phyloP scores from a whole-genome alignment of 2,888 invertebrate species.

The Vandiemenella viatica region DNA sequence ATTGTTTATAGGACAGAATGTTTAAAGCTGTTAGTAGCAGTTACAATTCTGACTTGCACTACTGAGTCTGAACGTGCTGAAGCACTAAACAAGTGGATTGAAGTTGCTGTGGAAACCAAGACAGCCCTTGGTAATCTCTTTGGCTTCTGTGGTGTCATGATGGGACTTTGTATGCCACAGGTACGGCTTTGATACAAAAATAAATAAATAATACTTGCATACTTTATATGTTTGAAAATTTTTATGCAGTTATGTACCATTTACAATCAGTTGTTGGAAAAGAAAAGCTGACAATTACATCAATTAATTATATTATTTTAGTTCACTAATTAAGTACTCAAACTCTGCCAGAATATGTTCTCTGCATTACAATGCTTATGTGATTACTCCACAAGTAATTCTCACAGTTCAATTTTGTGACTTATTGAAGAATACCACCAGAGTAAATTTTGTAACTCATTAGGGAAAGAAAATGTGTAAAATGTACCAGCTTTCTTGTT shows the following conservation, averaged over 20 bases:
- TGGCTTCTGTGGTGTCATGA: conserved; percentile 83
- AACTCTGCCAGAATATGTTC: no score
- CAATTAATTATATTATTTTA: no score
- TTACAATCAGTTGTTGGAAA: no score
- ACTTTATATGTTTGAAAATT: neutral
- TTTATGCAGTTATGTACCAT: neutral
- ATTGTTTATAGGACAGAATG: conserved; percentile 56
- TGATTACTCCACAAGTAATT: no score
- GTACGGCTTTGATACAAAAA: conserved; percentile 30
- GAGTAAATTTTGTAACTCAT: no score
- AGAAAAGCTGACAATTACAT: no score
- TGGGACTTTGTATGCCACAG: conserved; percentile 76
- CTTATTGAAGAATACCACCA: no score
- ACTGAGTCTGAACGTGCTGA: conserved; percentile 73
- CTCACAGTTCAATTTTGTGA: no score
- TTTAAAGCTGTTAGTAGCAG: conserved; percentile 70
- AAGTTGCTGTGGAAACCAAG: conserved; percentile 80
- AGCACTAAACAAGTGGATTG: conserved; percentile 84
- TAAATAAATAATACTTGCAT: neutral
- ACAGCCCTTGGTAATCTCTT: conserved; percentile 81
- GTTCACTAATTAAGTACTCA: no score
- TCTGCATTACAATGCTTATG: no score
- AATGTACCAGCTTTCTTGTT: no score
- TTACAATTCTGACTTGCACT: conserved; percentile 73
- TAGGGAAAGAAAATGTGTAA: no score